Evolutionary conservation across 2,113 vertebrate genomes (phyloP), one percentile per base, ranked within the genome.

Genomic region (Hassar affinis): DNA sequence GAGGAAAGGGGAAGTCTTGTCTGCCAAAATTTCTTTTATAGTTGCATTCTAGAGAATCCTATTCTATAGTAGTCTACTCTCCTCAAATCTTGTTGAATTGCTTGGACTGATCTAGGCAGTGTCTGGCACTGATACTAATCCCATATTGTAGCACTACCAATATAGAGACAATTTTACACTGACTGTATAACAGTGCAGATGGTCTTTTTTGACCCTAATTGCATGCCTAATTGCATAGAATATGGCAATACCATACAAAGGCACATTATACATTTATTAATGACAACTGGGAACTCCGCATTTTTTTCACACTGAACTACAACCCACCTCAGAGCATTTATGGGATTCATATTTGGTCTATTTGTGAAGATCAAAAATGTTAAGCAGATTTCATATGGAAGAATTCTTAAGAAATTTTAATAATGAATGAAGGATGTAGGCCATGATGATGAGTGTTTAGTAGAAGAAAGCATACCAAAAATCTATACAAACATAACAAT

Each of bases 201-300:
- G 72, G 72, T 52, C 27, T 76, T 76, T 72, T 52, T 49, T 76
- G 49, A 33, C 12, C 27, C 27, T 20, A 76, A 52, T 18, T 35
- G 49, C 49, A 75, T 76, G 17, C 49, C 27, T 33, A 76, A 76
- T 76, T n/a, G n/a, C n/a, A n/a, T 49, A 33, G 45, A 75, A 52
- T 75, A n/a, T 9, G 51, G n/a, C 52, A 51, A 75, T 75, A 52
- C 30, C 2, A 75, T 33, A 75, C 49, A 52, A 52, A 49, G 27
- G 7, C 27, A 33, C 27, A 75, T 51, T 52, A 52, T 51, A 15
- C 27, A 33, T 33, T 52, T 76, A 76, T 22, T 33, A 52, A 52
- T 54, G 8, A 52, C 8, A 74, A 74, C 25, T 75, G 47, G n/a
- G n/a, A 75, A 30, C 47, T 20, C 25, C 42, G 61, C 6, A 33